A percentile compares a stretch with the other conserved stretches of the same genome.
phyloP scores from a whole-genome alignment of 2,113 vertebrate genomes.

The Brachyistius frenatus region DNA sequence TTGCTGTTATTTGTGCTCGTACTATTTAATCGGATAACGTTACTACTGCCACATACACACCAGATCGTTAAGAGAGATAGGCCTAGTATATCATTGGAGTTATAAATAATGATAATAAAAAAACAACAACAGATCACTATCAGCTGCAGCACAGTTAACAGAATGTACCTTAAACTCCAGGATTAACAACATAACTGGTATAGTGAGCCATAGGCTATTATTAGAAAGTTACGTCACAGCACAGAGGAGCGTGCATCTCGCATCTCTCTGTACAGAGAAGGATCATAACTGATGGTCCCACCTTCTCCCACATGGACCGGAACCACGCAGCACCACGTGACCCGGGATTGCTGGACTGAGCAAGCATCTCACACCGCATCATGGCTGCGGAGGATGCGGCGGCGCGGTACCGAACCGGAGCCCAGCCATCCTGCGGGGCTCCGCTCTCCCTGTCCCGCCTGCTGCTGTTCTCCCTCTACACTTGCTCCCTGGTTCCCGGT shows the following conservation, averaged over 20 bases:
- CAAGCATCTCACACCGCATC: slow-evolving; percentile 81
- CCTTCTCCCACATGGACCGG: slow-evolving; percentile 70
- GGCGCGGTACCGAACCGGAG: slow-evolving; percentile 53
- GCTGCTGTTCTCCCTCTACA: slow-evolving; percentile 82
- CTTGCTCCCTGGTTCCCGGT: slow-evolving; percentile 79
- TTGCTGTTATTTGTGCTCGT: too few species aligned
- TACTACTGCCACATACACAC: too few species aligned
- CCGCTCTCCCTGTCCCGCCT: slow-evolving; percentile 75
- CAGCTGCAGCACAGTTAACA: too few species aligned
- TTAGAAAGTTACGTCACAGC: slow-evolving; percentile 60
- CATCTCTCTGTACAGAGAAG: not conserved
- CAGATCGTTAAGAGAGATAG: too few species aligned
- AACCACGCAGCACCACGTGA: slow-evolving; percentile 76
- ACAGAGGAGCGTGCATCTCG: not conserved
- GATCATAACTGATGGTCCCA: slow-evolving; percentile 13
- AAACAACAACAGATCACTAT: too few species aligned
- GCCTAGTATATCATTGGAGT: too few species aligned
- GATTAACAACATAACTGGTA: not conserved
- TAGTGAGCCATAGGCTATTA: slow-evolving; percentile 23
- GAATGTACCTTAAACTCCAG: not conserved
- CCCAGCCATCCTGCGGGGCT: slow-evolving; percentile 37
- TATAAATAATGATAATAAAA: too few species aligned
- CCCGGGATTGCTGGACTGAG: slow-evolving; percentile 58
- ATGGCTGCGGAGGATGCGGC: slow-evolving; percentile 84
- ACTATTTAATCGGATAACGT: too few species aligned